A percentile compares a stretch with the other conserved stretches of the same genome.
These are phyloP conservation scores for Arctia plantaginis DNA, from an alignment of 2,888 invertebrate genomes.

Conservation along the genomic window DNA sequence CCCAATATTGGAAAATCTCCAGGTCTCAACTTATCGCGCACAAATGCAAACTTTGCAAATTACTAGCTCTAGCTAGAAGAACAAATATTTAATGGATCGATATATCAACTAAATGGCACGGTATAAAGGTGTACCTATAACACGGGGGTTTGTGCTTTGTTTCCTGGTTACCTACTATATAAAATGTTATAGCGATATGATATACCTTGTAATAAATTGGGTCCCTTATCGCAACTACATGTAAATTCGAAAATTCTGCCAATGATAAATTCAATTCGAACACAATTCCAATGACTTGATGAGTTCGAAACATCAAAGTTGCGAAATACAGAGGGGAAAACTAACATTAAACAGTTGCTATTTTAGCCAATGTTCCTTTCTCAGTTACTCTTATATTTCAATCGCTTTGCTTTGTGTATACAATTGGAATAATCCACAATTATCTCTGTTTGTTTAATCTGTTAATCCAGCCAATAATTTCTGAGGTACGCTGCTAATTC, in stretches of 20 bases:
- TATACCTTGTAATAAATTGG: slow-evolving; percentile 12
- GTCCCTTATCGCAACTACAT: slow-evolving; percentile 12
- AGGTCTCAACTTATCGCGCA: too few relatives aligned
- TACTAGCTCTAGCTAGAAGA: too few relatives aligned
- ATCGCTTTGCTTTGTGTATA: slow-evolving; percentile 27
- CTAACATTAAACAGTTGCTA: slow-evolving; percentile 23
- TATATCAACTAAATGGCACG: neutral
- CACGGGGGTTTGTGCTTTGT: neutral
- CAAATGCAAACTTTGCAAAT: too few relatives aligned
- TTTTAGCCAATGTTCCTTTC: slow-evolving; percentile 22
- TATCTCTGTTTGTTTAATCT: slow-evolving; percentile 34
- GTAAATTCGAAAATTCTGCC: slow-evolving; percentile 7
- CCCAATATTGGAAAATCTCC: too few relatives aligned
- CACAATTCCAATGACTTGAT: slow-evolving; percentile 18
- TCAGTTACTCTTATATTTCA: slow-evolving; percentile 21
- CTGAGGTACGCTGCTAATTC: slow-evolving; percentile 8
- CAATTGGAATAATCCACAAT: slow-evolving; percentile 34
- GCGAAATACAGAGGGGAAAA: slow-evolving; percentile 12
- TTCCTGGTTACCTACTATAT: too few relatives aligned
- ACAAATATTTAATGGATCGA: neutral
- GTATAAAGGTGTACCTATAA: neutral
- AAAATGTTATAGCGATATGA: slow-evolving; percentile 13
- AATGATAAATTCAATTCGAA: slow-evolving; percentile 11
- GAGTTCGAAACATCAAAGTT: slow-evolving; percentile 12
- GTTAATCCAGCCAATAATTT: slow-evolving; percentile 27